phyloP scores from a whole-genome alignment of 2,888 invertebrate genomes.

The Diachrysia chrysitis region DNA sequence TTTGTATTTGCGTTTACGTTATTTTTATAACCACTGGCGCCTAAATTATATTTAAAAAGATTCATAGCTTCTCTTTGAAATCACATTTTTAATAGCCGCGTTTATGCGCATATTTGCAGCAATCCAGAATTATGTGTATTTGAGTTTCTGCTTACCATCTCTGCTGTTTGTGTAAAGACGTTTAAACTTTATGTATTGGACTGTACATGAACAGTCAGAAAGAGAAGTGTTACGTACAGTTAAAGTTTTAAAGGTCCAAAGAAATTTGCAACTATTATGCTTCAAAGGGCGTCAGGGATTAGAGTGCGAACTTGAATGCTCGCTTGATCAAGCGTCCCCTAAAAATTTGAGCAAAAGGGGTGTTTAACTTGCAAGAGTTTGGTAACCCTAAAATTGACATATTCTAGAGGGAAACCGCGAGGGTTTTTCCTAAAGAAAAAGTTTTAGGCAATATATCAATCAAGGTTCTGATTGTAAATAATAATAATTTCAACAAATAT shows the following conservation, averaged over 20 bases:
- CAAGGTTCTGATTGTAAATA: no score
- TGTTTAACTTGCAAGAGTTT: no score
- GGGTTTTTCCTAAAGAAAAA: neutral
- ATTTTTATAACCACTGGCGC: conserved; percentile 34
- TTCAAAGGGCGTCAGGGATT: neutral
- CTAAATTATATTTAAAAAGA: conserved; percentile 40
- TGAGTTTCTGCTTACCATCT: conserved; percentile 4
- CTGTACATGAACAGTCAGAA: no score
- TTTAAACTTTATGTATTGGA: no score
- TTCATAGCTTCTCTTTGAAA: conserved; percentile 46
- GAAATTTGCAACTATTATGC: neutral
- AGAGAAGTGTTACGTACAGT: no score
- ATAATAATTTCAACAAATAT: no score
- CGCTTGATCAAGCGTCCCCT: neutral
- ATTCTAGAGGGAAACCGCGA: neutral
- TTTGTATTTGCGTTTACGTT: conserved; percentile 29
- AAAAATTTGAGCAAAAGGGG: neutral
- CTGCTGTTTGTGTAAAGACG: neutral
- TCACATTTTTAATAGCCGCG: conserved; percentile 30
- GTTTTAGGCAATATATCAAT: no score
- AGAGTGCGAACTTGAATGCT: neutral
- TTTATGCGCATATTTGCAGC: conserved; percentile 11
- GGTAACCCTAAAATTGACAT: neutral
- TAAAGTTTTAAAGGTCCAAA: neutral
- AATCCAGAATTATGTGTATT: conserved; percentile 24